Percentiles rank a stretch among this genome's conserved stretches.
Conservation (phyloP, 2,888 invertebrate genomes). For the Lithosia quadra region DNA sequence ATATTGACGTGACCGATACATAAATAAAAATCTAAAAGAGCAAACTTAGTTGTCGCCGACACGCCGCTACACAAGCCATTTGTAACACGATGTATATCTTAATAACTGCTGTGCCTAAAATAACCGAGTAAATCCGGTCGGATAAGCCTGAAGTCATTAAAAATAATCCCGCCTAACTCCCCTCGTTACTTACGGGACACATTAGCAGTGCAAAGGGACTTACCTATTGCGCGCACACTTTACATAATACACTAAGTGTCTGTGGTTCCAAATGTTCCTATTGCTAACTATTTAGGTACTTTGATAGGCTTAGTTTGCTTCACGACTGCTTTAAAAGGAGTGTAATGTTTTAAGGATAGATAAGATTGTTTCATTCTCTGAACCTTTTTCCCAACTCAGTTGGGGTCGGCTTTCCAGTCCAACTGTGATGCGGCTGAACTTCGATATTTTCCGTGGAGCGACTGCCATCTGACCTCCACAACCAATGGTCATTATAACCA, state of each 20-base stretch:
- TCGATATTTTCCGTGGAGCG: no score
- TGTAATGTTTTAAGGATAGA: not conserved
- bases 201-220: slow-evolving; percentile 43
- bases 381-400: no score
- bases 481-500: no score
- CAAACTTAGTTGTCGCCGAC: not conserved
- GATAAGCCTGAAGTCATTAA: slow-evolving; percentile 43
- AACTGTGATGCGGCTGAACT: no score
- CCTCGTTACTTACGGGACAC: slow-evolving; percentile 44
- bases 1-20: no score
- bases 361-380: not conserved
- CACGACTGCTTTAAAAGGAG: not conserved
- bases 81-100: slow-evolving; percentile 13
- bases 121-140: slow-evolving; percentile 30
- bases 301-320: not conserved
- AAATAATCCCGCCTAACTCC: slow-evolving; percentile 40
- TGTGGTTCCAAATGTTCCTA: slow-evolving; percentile 14
- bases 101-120: slow-evolving; percentile 35
- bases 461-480: no score
- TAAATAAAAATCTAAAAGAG: not conserved
- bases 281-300: not conserved
- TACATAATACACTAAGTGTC: slow-evolving; percentile 16
- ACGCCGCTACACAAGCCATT: slow-evolving; percentile 15
- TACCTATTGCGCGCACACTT: slow-evolving; percentile 22
- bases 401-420: no score